Conservation (phyloP, 2,888 invertebrate genomes). For the Drosophila planitibia region DNA sequence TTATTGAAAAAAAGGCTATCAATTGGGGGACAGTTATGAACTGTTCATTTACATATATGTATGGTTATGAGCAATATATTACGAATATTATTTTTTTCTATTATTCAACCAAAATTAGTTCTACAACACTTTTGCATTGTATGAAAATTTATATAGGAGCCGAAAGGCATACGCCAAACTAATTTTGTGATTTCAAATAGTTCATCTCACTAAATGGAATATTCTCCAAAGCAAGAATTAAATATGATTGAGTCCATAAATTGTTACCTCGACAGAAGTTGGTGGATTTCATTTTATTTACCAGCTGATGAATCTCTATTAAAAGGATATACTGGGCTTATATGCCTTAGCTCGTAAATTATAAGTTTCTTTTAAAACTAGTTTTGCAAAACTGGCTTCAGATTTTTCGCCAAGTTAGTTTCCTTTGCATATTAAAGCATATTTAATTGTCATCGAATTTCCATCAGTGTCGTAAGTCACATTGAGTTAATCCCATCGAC, state of each 20-base stretch:
- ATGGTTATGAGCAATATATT: neutral
- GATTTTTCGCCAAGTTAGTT: neutral
- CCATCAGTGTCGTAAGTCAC: neutral
- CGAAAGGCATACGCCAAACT: neutral
- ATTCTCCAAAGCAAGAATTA: neutral
- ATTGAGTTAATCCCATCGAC: neutral
- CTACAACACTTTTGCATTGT: neutral
- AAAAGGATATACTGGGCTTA: neutral
- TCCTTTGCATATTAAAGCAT: neutral
- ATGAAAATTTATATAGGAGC: neutral
- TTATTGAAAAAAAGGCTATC: conserved; percentile 40
- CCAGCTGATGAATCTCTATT: neutral
- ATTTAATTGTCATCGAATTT: neutral
- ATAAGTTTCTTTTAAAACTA: neutral
- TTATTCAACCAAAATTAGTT: conserved; percentile 1
- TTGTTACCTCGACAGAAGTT: neutral
- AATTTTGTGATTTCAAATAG: neutral
- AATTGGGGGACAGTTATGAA: conserved; percentile 51
- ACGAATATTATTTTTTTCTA: neutral
- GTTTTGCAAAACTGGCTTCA: neutral
- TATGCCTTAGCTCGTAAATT: neutral
- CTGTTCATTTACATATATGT: conserved; percentile 10
- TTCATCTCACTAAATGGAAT: neutral
- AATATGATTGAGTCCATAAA: neutral
- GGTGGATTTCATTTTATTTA: neutral